Evolutionary conservation across 1,140 invertebrate species (phyloP), one percentile per base, ranked within the genome.

Genomic region (Drosophila athabasca): DNA sequence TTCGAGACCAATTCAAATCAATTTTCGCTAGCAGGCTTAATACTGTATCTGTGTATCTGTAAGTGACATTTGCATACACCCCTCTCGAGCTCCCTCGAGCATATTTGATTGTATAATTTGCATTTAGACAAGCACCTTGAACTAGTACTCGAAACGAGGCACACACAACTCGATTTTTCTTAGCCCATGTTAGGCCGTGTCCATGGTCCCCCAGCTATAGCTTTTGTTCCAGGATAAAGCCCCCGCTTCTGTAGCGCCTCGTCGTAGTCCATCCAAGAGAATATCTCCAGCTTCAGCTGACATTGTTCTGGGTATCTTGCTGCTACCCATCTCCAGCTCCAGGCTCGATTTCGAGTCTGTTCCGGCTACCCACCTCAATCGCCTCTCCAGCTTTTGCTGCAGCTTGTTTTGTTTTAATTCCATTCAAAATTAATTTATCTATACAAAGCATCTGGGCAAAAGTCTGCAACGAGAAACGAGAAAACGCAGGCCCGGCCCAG

Each of bases 61-160:
- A 69, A 71, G 66, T 61, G 55, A 54, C 57, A 72, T 48, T 46
- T 71, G 8, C 67, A 53, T 61, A 31, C n/a, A n/a, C n/a, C n/a
- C n/a, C n/a, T n/a, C n/a, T n/a, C n/a, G n/a, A n/a, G n/a, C n/a
- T n/a, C n/a, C n/a, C n/a, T n/a, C n/a, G n/a, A n/a, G n/a, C n/a
- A n/a, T n/a, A n/a, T n/a, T n/a, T 84, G 77, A 81, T 78, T 78
- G 87, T 74, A 65, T 81, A 82, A 85, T 85, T 85, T 85, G 82
- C 81, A 81, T 81, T 0, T 6, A 6, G 26, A 85, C 24, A 26
- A 26, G 24, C 24, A 26, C 24, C 5, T 26, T 26, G 24, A 26
- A 26, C 24, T 26, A 4, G 4, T 26, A 26, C 24, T 26, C 24
- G 24, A 4, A 26, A 26, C 5, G 24, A 26, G 24, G 24, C 24